These are phyloP conservation scores for Drosophila yakuba DNA, from an alignment of 1,140 invertebrate species.

Conservation along the genomic window DNA sequence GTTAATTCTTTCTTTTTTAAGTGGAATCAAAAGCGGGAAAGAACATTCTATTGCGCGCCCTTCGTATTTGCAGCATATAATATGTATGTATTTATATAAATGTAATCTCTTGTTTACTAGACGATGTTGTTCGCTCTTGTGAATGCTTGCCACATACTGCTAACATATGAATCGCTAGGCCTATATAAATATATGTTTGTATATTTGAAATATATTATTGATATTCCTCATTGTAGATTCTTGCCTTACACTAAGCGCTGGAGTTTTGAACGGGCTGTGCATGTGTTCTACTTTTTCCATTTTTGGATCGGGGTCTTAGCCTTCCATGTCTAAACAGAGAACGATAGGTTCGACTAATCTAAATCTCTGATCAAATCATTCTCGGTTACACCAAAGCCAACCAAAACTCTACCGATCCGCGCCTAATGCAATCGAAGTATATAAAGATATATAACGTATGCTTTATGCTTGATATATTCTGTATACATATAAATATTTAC, in stretches of 20 bases:
- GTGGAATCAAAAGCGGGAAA: conserved; percentile 51
- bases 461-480: conserved; percentile 53
- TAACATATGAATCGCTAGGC: conserved; percentile 33
- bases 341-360: conserved; percentile 9
- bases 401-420: conserved; percentile 60
- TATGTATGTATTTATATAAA: conserved; percentile 57
- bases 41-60: conserved; percentile 50
- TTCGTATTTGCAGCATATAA: conserved; percentile 45
- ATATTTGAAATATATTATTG: conserved; percentile 67
- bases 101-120: conserved; percentile 46
- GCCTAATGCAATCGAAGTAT: conserved; percentile 58
- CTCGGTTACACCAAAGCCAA: conserved; percentile 24
- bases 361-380: conserved; percentile 28
- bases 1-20: conserved; percentile 24
- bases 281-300: conserved; percentile 6
- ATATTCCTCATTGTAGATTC: conserved; percentile 62
- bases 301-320: conserved; percentile 46
- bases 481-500: conserved; percentile 78
- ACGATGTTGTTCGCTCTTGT: conserved; percentile 35
- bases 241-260: conserved; percentile 58
- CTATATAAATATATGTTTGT: conserved; percentile 55
- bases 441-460: conserved; percentile 48
- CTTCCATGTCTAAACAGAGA: conserved; percentile 25
- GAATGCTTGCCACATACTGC: conserved; percentile 11
- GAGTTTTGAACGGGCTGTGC: conserved; percentile 41